phyloP scores from a whole-genome alignment of 2,113 vertebrate genomes.

The Hylia prasina region DNA sequence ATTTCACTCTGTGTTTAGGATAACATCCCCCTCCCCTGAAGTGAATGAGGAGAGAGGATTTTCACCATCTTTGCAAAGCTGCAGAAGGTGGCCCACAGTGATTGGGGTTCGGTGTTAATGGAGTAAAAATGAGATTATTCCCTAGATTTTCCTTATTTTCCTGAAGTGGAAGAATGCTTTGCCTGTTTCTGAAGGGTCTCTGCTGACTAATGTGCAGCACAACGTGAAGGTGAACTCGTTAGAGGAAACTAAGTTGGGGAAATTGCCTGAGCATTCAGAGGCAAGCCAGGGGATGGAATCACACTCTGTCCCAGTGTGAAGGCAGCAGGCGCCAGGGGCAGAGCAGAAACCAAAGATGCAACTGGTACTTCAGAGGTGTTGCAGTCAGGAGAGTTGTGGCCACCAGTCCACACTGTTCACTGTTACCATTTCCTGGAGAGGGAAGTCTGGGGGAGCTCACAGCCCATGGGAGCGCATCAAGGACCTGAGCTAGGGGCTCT shows the following conservation, averaged over 20 bases:
- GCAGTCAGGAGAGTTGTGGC: neutral
- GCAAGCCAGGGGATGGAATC: neutral
- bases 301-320: neutral
- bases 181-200: neutral
- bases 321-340: neutral
- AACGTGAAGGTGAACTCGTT: fast-evolving
- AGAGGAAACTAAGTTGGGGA: neutral
- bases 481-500: neutral
- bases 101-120: neutral
- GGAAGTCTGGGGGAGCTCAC: neutral
- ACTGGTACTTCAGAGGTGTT: neutral
- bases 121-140: neutral
- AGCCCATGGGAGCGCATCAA: fast-evolving
- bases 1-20: neutral
- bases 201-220: neutral
- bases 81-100: neutral
- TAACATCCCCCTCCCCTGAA: neutral
- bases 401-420: neutral
- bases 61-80: neutral
- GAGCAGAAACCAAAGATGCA: neutral
- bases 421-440: neutral
- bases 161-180: neutral
- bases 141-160: neutral
- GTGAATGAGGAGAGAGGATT: neutral
- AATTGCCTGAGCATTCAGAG: neutral